Evolutionary conservation across 2,797 vertebrate species (phyloP), one percentile per base, ranked within the genome.

Genomic region (Leptoclinus maculatus): DNA sequence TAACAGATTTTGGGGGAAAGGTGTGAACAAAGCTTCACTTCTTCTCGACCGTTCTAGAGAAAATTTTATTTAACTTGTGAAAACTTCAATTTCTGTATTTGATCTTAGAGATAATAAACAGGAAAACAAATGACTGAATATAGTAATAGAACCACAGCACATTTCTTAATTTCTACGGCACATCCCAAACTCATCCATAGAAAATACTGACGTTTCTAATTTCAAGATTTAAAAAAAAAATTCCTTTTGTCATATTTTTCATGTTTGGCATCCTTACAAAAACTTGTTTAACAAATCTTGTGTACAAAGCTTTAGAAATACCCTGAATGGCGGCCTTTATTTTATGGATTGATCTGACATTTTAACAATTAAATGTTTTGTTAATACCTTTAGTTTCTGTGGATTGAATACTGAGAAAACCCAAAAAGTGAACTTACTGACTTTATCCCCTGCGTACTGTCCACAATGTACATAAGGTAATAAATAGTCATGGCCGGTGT

Each of bases 261-360:
- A 19, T 56, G n/a, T 80, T 76, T 70, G 67, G 32, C 66, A 43
- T 71, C 27, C 73, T 34, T 84, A 84, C 21, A 81, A 88, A 85
- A 62, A 41, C 58, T 0, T 14, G 27, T 70, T 72, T 63, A 76
- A 43, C 47, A 86, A 85, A 69, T 70, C 17, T 14, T 29, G 56
- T 43, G 68, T 82, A 86, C 41, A 89, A 84, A 86, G 82, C 65
- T 78, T 82, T 83, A 86, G 80, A 89, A 89, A 89, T 62, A 87
- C 79, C 85, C 87, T 90, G 85, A 90, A 87, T 13, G 60, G 71
- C 71, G 66, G 87, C 51, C 14, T 12, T 19, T 74, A 14, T 27
- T 25, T 41, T 39, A 27, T 27, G 34, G 69, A 59, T 12, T 47
- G 32, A 57, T 13, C 9, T 4, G 16, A 74, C 1, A 68, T 53